phyloP scores from a whole-genome alignment of 2,113 vertebrate species.

The Cottus gobio region DNA sequence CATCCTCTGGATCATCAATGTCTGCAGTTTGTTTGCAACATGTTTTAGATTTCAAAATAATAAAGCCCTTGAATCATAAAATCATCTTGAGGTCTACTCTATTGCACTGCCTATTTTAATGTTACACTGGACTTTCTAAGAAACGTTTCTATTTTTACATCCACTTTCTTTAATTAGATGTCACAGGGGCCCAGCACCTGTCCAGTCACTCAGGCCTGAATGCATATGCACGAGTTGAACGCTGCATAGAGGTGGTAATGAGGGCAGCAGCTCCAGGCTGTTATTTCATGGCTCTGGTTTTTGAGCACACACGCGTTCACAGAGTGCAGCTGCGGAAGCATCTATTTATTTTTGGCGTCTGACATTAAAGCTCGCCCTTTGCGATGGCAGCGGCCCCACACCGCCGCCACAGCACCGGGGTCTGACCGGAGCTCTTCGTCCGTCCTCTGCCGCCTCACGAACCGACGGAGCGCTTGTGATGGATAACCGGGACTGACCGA shows the following conservation, averaged over 20 bases:
- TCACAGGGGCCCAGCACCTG: conserved; percentile 37
- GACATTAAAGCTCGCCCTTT: conserved; percentile 76
- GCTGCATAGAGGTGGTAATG: background rate
- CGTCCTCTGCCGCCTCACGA: background rate
- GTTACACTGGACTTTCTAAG: background rate
- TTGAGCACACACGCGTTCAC: conserved; percentile 1
- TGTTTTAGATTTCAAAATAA: conserved; percentile 39
- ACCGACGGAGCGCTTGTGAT: conserved; percentile 1
- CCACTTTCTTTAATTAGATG: background rate
- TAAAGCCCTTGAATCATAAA: conserved; percentile 66
- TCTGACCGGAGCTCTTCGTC: conserved; percentile 10
- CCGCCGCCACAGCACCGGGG: background rate
- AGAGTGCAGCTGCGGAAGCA: conserved; percentile 41
- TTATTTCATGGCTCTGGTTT: conserved; percentile 25
- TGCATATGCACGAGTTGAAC: background rate
- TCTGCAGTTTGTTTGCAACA: conserved; percentile 31
- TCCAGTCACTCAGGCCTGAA: conserved; percentile 25
- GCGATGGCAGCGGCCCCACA: conserved; percentile 39
- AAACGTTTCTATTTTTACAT: conserved; percentile 47
- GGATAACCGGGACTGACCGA: conserved; percentile 38
- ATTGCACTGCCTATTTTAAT: background rate
- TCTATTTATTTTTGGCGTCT: conserved; percentile 84
- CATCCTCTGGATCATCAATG: conserved; percentile 2
- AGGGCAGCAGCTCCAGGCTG: conserved; percentile 5
- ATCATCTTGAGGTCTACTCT: background rate